Conservation (phyloP, 2,113 vertebrate species). For the Calypte anna region DNA sequence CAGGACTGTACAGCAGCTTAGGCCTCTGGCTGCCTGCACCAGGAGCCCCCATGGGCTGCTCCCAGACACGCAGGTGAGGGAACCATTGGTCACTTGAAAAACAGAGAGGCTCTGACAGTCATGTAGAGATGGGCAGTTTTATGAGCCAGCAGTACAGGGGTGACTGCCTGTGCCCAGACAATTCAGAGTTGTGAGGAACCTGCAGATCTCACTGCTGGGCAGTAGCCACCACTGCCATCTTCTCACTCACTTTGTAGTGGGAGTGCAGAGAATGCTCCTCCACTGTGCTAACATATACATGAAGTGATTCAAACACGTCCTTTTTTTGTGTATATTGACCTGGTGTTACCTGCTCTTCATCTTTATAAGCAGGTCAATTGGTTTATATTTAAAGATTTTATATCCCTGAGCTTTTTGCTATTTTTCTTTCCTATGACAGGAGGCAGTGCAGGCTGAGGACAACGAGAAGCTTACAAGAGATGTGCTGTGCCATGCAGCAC, state of each 20-base stretch:
- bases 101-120: not conserved
- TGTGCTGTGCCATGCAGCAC: not conserved
- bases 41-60: not conserved
- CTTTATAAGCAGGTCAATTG: not conserved
- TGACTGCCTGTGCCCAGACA: rapidly evolving
- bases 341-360: not conserved
- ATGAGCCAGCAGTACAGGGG: not conserved
- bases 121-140: not conserved
- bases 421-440: not conserved
- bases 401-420: not conserved
- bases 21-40: not conserved
- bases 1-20: not conserved
- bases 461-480: not conserved
- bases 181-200: not conserved
- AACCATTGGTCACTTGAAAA: not conserved
- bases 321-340: not conserved
- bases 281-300: not conserved
- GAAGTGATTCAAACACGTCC: not conserved
- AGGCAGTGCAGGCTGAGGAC: not conserved
- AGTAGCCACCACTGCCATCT: not conserved
- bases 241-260: not conserved
- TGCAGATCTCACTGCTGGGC: not conserved
- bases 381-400: not conserved
- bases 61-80: not conserved
- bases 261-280: not conserved